Conservation (phyloP, 2,113 vertebrate genomes). For the Bettongia penicillata region DNA sequence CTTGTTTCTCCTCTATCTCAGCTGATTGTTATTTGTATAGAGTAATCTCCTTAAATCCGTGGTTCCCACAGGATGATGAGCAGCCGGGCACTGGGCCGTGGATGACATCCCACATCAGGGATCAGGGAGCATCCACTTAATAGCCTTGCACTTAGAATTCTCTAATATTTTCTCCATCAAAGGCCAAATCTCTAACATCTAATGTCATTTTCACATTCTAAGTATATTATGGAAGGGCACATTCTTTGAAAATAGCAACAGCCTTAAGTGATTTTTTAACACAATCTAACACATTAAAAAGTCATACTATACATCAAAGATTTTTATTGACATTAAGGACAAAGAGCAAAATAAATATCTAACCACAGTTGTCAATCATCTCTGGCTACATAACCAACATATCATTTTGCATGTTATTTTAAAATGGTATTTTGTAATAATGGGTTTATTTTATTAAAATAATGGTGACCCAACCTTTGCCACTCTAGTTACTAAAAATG, state of each 20-base stretch:
- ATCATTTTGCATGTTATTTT: constrained; percentile 40
- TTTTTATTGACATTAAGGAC: constrained; percentile 64
- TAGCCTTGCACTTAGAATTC: constrained; percentile 77
- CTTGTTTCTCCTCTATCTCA: constrained; percentile 83
- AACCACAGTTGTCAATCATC: constrained; percentile 25
- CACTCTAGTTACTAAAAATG: constrained; percentile 7
- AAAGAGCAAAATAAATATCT: constrained; percentile 55
- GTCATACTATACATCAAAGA: constrained; percentile 59
- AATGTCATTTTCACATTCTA: constrained; percentile 64
- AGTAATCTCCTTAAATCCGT: constrained; percentile 85
- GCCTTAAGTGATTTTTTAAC: constrained; percentile 69
- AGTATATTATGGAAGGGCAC: constrained; percentile 38
- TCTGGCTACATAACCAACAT: background rate
- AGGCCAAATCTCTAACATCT: constrained; percentile 68
- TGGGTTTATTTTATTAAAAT: constrained; percentile 48
- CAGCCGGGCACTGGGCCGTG: constrained; percentile 69
- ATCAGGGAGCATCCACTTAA: constrained; percentile 84
- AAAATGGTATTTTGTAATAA: constrained; percentile 42
- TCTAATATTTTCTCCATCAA: constrained; percentile 65
- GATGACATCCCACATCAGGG: constrained; percentile 80
- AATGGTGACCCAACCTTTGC: background rate
- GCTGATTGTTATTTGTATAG: constrained; percentile 88
- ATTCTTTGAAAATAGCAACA: constrained; percentile 54
- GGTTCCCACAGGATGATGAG: constrained; percentile 82
- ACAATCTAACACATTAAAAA: constrained; percentile 57